Evolutionary conservation across 1,140 invertebrate species (phyloP), one percentile per base, ranked within the genome.

Genomic region (Paramacrobiotus metropolitanus): DNA sequence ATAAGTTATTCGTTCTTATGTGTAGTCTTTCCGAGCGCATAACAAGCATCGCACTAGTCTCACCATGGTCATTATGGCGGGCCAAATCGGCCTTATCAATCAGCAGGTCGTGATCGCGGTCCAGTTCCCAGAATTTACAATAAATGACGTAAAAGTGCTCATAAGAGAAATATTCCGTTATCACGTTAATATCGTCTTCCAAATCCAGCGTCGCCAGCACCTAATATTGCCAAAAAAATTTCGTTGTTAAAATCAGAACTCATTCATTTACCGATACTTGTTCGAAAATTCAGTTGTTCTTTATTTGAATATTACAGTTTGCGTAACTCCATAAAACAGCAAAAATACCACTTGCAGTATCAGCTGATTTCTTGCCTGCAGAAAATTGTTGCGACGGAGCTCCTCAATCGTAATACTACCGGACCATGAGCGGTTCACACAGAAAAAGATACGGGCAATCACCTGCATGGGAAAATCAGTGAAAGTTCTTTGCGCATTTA

Each of bases 121-220:
- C 95, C 65, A 99, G 75, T 74, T 98, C 94, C 94, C 95, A 99
- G 75, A 99, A 99, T 76, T 97, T 98, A 77, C 95, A 99, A 72
- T 99, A 99, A 70, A 98, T 97, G 28, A 99, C 95, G 76, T 99
- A 99, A 75, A 99, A 99, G 76, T 99, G 94, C 74, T 98, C 93
- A 73, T 98, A 98, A 70, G 90, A 95, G 75, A 98, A 98, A 73
- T 86, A 97, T 67, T 93, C 88, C 63, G 89, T 95, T 48, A 97
- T 85, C 30, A 66, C 63, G 76, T 97, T 97, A 67, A 98, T 97
- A 69, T 97, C 93, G 67, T 93, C 87, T 70, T 94, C 89, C 64
- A 88, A 83, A 71, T 81, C 78, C 31, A 81, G 62, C 28, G 71
- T 63, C 18, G 68, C 61, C 29, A 81, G 64, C 9, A 72, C 70